phyloP scores from a whole-genome alignment of 2,113 vertebrate species.

The Cryptotis parvus region DNA sequence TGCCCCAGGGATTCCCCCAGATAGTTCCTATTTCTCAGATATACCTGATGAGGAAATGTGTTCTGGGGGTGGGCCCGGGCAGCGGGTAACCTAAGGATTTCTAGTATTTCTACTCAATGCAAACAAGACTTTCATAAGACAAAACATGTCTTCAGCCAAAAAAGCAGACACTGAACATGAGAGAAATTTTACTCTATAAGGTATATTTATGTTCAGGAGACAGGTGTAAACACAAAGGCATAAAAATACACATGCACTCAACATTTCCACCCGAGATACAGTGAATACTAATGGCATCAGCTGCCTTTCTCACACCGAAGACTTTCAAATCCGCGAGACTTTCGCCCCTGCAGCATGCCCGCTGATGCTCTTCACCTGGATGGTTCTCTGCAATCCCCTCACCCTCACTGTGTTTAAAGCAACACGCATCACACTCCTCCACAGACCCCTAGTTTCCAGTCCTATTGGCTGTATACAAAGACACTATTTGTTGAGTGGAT shows the following conservation, averaged over 20 bases:
- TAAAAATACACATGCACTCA: fast-evolving
- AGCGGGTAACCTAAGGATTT: neutral
- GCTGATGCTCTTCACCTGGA: neutral
- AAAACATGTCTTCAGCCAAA: neutral
- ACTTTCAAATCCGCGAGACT: neutral
- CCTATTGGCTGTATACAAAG: neutral
- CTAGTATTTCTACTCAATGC: neutral
- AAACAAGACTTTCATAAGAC: slow-evolving; percentile 26
- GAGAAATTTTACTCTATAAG: neutral
- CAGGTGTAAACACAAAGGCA: neutral
- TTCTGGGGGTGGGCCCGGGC: no score
- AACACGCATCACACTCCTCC: neutral
- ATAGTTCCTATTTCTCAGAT: neutral
- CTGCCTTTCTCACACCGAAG: neutral
- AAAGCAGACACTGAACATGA: slow-evolving; percentile 5
- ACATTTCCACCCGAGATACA: neutral
- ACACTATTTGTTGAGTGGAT: neutral
- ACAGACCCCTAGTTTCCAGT: neutral
- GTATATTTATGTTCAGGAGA: neutral
- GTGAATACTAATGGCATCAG: neutral
- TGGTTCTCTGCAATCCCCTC: neutral
- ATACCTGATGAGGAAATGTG: neutral
- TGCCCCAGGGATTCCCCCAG: neutral
- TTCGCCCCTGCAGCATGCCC: neutral
- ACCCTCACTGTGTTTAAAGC: neutral